Conservation (phyloP, 2,888 invertebrate species). For the Cryptus armator region DNA sequence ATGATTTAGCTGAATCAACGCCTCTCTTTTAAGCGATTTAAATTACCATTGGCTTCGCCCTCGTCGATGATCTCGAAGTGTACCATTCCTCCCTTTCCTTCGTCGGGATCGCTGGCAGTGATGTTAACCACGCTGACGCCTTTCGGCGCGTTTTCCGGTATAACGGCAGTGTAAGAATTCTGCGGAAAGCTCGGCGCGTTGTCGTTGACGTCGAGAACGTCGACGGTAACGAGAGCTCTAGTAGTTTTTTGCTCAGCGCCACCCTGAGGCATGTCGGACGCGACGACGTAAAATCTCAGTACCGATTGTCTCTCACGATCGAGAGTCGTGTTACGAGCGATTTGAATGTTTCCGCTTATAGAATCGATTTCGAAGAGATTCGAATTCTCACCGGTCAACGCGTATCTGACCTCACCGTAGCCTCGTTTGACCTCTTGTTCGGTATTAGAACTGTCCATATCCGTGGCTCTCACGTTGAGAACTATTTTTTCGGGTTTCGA, state of each 20-base stretch:
- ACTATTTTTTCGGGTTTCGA: slow-evolving; percentile 89
- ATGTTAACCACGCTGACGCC: slow-evolving; percentile 90
- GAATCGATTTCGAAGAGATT: slow-evolving; percentile 91
- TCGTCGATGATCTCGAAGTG: slow-evolving; percentile 91
- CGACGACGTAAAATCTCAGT: slow-evolving; percentile 90
- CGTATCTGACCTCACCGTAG: slow-evolving; percentile 90
- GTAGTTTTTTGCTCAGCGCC: slow-evolving; percentile 89
- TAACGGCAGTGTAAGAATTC: slow-evolving; percentile 89
- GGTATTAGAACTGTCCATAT: slow-evolving; percentile 89
- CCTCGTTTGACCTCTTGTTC: slow-evolving; percentile 86
- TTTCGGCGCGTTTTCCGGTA: slow-evolving; percentile 91
- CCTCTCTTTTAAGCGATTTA: not conserved
- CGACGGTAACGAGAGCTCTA: slow-evolving; percentile 88
- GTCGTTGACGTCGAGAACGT: slow-evolving; percentile 92
- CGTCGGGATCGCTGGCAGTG: slow-evolving; percentile 92
- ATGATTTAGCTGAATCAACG: too few relatives aligned
- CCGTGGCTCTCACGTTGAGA: slow-evolving; percentile 90
- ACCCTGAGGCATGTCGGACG: slow-evolving; percentile 91
- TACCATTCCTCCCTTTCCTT: slow-evolving; percentile 90
- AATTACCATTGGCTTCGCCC: slow-evolving; percentile 89
- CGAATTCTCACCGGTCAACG: slow-evolving; percentile 91
- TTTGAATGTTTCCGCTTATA: slow-evolving; percentile 89
- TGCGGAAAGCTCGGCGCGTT: slow-evolving; percentile 90
- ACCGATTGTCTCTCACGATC: slow-evolving; percentile 91
- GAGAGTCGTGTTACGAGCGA: slow-evolving; percentile 89